Percentiles rank a stretch among this genome's conserved stretches.
phyloP scores from a whole-genome alignment of 2,113 vertebrate species.

The Pseudolaguvia tuberculata region DNA sequence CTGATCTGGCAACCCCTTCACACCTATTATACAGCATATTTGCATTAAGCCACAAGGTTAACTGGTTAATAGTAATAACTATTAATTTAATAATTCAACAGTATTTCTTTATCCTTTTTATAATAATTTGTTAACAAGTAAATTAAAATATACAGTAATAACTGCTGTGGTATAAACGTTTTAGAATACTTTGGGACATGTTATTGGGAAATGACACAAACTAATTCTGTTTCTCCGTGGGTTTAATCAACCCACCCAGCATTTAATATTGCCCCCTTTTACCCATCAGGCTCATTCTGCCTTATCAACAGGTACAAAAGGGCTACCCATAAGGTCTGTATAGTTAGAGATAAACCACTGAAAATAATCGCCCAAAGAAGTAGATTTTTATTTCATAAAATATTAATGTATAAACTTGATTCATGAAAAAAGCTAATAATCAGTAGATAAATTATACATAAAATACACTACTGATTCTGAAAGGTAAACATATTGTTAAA shows the following conservation, averaged over 20 bases:
- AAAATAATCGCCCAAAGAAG: not conserved
- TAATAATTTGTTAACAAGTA: not conserved
- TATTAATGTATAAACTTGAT: not conserved
- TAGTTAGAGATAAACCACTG: too few species aligned
- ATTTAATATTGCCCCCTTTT: not conserved
- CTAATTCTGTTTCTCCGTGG: not conserved
- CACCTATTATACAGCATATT: too few species aligned
- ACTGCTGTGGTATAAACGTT: not conserved
- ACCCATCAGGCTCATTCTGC: not conserved
- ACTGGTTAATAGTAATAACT: too few species aligned
- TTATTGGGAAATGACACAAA: not conserved
- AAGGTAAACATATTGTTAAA: slow-evolving; percentile 10
- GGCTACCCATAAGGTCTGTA: too few species aligned
- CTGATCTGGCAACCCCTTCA: not conserved
- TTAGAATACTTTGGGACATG: not conserved
- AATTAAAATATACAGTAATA: not conserved
- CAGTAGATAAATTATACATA: not conserved
- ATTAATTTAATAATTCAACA: too few species aligned
- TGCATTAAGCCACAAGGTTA: not conserved
- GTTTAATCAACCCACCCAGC: not conserved
- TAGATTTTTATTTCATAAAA: not conserved
- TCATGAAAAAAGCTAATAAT: not conserved
- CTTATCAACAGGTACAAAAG: too few species aligned
- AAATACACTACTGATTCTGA: not conserved
- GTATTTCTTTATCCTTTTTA: too few species aligned